Base-by-base conservation (phyloP, 2,888 invertebrate species). In the Leucoptera coffeella region DNA sequence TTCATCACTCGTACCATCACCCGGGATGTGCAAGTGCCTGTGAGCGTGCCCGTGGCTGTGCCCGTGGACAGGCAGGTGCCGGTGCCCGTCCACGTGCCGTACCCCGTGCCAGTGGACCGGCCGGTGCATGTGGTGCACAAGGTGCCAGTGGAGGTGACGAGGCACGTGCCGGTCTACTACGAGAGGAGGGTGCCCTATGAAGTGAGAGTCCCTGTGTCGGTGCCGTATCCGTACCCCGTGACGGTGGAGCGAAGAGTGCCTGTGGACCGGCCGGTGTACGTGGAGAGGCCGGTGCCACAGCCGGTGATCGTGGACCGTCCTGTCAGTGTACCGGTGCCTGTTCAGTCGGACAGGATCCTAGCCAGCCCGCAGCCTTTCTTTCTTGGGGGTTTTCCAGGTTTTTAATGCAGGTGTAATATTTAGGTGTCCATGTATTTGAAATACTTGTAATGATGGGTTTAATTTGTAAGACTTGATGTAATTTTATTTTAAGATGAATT, bases 141-240 rank as follows among this genome's bases (percentile, higher is more conserved):
- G 41, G 65, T 65, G 1, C 73, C 71, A 1, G 73, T 75, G 2
- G 75, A 67, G 37, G 52, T 71, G 13, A 65, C 64, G 2, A 50
- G 51, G 31, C 65, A 67, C 27, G 65, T 69, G 3, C 71, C 72
- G 10, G 65, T 69, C 29, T 65, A 64, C 38, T 64, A 65, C 40
- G 61, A 65, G 35, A 71, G 45, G 35, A 55, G 53, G 39, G 65
- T 73, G 37, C 72, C 73, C 25, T 65, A 67, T 34, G 64, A 67
- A 2, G 69, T 73, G 1, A 60, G 50, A 41, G 76, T 78, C 11
- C 73, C 75, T 3, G 64, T 69, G 2, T 48, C 51, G 2, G 74
- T 75, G 12, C 73, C 74, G 1, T 69, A 72, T n/a, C 76, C 77
- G 8, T 75, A 77, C 38, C 78, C 77, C 10, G 76, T 77, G 2